phyloP scores from a whole-genome alignment of 2,113 vertebrate genomes.

The Talpa occidentalis region DNA sequence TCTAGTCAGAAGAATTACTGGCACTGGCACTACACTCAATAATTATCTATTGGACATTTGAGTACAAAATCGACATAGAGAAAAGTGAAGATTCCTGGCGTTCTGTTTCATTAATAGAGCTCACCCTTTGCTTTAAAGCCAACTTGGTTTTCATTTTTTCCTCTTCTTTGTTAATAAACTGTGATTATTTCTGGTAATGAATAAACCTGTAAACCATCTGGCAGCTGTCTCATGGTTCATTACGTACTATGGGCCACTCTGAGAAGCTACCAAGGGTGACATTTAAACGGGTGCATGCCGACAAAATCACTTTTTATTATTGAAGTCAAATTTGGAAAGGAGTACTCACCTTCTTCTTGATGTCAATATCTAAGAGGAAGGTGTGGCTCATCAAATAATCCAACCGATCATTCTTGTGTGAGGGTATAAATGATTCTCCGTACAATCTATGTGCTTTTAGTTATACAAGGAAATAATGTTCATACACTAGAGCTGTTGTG shows the following conservation, averaged over 20 bases:
- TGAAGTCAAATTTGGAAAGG: neutral
- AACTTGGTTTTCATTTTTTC: conserved; percentile 55
- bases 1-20: conserved; percentile 40
- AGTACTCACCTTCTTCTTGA: neutral
- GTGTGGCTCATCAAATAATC: neutral
- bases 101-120: conserved; percentile 38
- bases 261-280: conserved; percentile 44
- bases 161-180: conserved; percentile 59
- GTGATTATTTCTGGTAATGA: conserved; percentile 53
- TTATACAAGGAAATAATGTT: neutral
- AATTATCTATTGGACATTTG: neutral
- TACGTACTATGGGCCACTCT: conserved; percentile 49
- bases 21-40: neutral
- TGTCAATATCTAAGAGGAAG: conserved; percentile 5
- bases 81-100: conserved; percentile 31
- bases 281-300: conserved; percentile 18
- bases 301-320: conserved; percentile 44
- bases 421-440: neutral
- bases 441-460: neutral
- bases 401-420: neutral
- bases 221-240: conserved; percentile 58
- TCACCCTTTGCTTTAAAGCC: conserved; percentile 62
- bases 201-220: conserved; percentile 59
- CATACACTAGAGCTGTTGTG: neutral
- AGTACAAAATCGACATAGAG: conserved; percentile 33